These are phyloP conservation scores for Therioaphis trifolii DNA, from an alignment of 2,888 invertebrate genomes.

Conservation along the genomic window DNA sequence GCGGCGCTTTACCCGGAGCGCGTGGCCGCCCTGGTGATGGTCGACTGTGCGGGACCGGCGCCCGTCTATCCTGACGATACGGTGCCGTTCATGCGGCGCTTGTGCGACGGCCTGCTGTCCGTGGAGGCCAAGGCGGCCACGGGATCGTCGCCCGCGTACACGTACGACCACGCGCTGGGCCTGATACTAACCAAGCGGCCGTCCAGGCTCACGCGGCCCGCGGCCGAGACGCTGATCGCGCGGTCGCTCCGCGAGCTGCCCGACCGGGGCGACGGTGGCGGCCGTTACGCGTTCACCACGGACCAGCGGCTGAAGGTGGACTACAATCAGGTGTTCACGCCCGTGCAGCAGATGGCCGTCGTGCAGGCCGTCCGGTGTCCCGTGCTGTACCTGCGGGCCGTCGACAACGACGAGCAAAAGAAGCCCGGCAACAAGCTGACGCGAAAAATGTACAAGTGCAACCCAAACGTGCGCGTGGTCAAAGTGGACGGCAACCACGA, in stretches of 20 bases:
- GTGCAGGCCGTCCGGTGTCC: constrained; percentile 65
- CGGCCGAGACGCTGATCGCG: constrained; percentile 66
- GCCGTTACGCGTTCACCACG: constrained; percentile 66
- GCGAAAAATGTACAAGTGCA: constrained; percentile 50
- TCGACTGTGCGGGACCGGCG: constrained; percentile 67
- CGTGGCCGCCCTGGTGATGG: constrained; percentile 67
- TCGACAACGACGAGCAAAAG: constrained; percentile 61
- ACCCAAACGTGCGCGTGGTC: constrained; percentile 55
- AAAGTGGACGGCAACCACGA: constrained; percentile 66
- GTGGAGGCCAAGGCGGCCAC: constrained; percentile 64
- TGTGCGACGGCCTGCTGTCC: constrained; percentile 65
- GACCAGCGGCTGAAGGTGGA: constrained; percentile 67
- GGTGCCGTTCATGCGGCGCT: constrained; percentile 63
- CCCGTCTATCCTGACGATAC: constrained; percentile 63
- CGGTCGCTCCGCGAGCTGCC: constrained; percentile 64
- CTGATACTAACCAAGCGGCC: constrained; percentile 64
- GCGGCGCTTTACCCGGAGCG: constrained; percentile 66
- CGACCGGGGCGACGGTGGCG: constrained; percentile 60
- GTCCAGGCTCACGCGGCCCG: constrained; percentile 65
- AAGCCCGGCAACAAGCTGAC: background rate
- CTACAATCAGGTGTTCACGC: constrained; percentile 59
- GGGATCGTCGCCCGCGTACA: constrained; percentile 66
- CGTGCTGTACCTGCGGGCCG: constrained; percentile 64
- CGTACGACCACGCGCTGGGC: constrained; percentile 65
- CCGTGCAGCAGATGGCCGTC: constrained; percentile 63